Evolutionary conservation across 1,140 invertebrate genomes (phyloP), one percentile per base, ranked within the genome.

Genomic region (Goniozus legneri): DNA sequence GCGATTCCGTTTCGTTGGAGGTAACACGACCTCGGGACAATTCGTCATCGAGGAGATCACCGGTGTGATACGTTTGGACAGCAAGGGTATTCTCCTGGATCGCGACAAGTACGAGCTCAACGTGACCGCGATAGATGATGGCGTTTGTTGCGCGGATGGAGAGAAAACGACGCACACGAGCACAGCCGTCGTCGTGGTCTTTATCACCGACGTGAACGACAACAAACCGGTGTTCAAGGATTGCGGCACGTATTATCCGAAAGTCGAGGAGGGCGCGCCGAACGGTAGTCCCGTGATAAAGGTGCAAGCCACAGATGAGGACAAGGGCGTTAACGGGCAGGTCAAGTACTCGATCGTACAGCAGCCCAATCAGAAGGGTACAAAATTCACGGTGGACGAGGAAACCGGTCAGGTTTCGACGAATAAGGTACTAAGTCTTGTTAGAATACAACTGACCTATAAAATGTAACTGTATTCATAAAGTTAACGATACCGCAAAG

Each of bases 31-130:
- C 21, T 92, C 91, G 0, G 92, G 92, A 0, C 91, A 95, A 65
- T 96, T 96, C 71, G 90, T 93, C 1, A 96, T 96, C 52, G 92
- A 96, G 75, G 91, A 95, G 70, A 92, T 94, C 46, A 96, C 93
- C 32, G 93, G 92, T 58, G 92, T 96, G 1, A 96, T 96, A 56
- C 84, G 92, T 47, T 71, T 96, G 22, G 89, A 92, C 57, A 87
- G 84, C 52, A 88, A 91, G 57, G 79, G 85, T 0, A 94, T 95
- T 56, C 84, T 86, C 1, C 68, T 95, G 45, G 91, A 94, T 64
- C 79, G 86, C 35, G 89, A 90, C 59, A 95, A 95, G 67, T 97
- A 96, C 64, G 92, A 95, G 69, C 67, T 96, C 34, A 95, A 96
- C 69, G 92, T 97, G 0, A 95, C 92, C 0, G 93, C 93, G 3